Evolutionary conservation across 2,797 vertebrate genomes (phyloP).

Genomic region (Cyclopterus lumpus): DNA sequence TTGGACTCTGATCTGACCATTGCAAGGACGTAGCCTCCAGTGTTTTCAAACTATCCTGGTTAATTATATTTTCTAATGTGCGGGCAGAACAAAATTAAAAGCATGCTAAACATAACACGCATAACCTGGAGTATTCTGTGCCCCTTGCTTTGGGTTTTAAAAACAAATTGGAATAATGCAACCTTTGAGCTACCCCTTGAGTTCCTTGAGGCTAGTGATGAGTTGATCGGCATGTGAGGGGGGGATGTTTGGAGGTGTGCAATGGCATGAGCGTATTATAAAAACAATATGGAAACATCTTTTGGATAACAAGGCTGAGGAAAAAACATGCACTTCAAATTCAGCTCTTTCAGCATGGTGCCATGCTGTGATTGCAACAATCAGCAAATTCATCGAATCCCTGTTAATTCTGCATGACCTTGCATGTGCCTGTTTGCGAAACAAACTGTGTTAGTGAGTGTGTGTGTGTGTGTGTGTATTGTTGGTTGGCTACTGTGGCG

Average conservation of each 20-base stretch:
- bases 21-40: slow-evolving; percentile 78
- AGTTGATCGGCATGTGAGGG: slow-evolving; percentile 30
- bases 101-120: slow-evolving; percentile 53
- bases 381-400: not conserved
- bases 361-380: not conserved
- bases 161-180: slow-evolving; percentile 37
- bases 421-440: no score
- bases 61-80: slow-evolving; percentile 81
- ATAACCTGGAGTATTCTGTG: slow-evolving; percentile 58
- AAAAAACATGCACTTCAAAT: not conserved
- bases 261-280: slow-evolving; percentile 17
- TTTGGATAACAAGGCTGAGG: not conserved
- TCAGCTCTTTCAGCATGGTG: not conserved
- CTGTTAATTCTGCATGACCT: not conserved
- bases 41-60: slow-evolving; percentile 69
- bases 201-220: slow-evolving; percentile 70
- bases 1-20: slow-evolving; percentile 68
- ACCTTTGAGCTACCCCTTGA: slow-evolving; percentile 69
- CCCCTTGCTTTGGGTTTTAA: slow-evolving; percentile 42
- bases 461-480: not conserved
- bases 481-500: no score
- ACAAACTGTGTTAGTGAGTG: not conserved
- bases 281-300: slow-evolving; percentile 14
- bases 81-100: slow-evolving; percentile 73
- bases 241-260: slow-evolving; percentile 34